Evolutionary conservation across 2,888 invertebrate species (phyloP).

Genomic region (Cotesia congregata): DNA sequence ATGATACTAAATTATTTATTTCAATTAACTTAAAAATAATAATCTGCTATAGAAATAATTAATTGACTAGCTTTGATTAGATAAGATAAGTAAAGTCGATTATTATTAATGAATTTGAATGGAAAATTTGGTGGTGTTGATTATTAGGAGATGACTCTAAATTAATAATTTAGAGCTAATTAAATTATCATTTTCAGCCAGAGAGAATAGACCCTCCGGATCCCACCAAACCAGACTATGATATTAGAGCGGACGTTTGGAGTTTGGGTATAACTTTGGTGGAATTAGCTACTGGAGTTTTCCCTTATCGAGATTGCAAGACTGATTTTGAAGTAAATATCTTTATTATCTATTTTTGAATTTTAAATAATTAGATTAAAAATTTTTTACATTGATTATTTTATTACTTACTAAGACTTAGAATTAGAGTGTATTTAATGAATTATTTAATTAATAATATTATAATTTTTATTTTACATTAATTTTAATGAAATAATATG

Average conservation of each 20-base stretch:
- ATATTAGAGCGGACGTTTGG: constrained; percentile 99
- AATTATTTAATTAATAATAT: too few species aligned
- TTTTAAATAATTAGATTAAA: constrained; percentile 51
- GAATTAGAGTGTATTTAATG: constrained; percentile 64
- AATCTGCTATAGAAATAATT: neutral
- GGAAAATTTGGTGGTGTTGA: too few species aligned
- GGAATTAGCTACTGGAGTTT: constrained; percentile 96
- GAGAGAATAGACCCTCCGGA: constrained; percentile 96
- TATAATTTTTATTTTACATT: too few species aligned
- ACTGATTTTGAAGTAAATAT: constrained; percentile 93
- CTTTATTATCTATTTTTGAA: constrained; percentile 63
- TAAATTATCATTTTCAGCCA: constrained; percentile 76
- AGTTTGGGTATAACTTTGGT: constrained; percentile 96
- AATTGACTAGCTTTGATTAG: neutral
- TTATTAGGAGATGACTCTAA: neutral
- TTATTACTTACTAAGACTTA: constrained; percentile 50
- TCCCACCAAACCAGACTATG: constrained; percentile 94
- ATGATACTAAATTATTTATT: neutral
- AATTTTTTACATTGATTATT: constrained; percentile 68
- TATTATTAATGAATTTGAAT: too few species aligned
- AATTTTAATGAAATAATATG: too few species aligned
- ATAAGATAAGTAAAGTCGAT: neutral
- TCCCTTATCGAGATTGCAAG: constrained; percentile 94
- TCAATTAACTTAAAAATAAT: neutral
- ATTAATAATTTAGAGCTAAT: constrained; percentile 23